Evolutionary conservation across 2,113 vertebrate genomes (phyloP), one percentile per base, ranked within the genome.

Genomic region (Camelus dromedarius): DNA sequence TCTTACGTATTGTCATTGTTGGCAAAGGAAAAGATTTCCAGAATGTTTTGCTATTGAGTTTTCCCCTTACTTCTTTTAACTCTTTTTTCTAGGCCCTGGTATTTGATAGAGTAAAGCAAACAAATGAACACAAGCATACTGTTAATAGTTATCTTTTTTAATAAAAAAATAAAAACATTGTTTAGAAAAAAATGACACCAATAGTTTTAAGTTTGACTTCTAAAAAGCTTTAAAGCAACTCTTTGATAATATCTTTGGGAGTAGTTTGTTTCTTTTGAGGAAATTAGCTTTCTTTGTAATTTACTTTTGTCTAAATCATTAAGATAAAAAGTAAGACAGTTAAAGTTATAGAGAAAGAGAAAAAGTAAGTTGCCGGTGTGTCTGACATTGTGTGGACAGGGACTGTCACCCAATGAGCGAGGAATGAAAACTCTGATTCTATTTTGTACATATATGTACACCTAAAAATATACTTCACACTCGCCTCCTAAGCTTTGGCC

Each of bases 201-300:
- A 3, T 81, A 77, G 48, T 92, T 84, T 97, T 64, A 82, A 92
- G 56, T 62, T 92, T 93, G 75, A 89, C 35, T 75, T 96, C 83
- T 90, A 46, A 90, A 95, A 95, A 75, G 28, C 58, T 80, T 97
- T 79, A 95, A 91, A 95, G 60, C 10, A 83, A 69, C 64, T 72
- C 48, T 97, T 96, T 90, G 42, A 79, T 73, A 89, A 66, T 66
- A 94, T 92, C 15, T 38, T 38, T 48, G 81, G 56, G 69, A 96
- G 22, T 76, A 88, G 28, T 75, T 95, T 89, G 22, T 89, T 92
- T 91, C 70, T 95, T 91, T 77, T 88, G 72, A 95, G 88, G 46
- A 95, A 95, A 82, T 92, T 94, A 91, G 22, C 66, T 85, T 96
- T 20, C 38, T 96, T 91, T 91, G 12, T 66, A 60, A 95, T 83